Evolutionary conservation across 2,797 vertebrate species (phyloP), one percentile per base, ranked within the genome.

Genomic region (Bufotes viridis): DNA sequence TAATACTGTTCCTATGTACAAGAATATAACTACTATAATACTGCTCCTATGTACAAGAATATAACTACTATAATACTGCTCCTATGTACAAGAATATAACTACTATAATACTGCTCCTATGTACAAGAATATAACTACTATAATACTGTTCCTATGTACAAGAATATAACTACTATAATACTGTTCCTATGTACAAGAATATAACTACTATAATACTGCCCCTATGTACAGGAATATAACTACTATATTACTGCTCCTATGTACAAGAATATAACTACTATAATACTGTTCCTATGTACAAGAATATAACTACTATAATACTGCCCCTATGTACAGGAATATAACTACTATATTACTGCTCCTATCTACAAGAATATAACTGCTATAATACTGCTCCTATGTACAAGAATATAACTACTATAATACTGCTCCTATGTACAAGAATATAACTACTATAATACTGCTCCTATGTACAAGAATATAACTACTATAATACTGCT

Each of bases 161-260:
- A 70, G 67, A 70, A 29, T 70, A 70, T 70, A 70, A 70, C 67
- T 70, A 70, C 67, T 70, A 70, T 70, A 70, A 70, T 70, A 70
- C 67, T 70, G 42, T 5, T 6, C 42, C 42, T 42, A 42, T 42
- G 42, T 42, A 42, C 42, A 42, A 6, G 42, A 6, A 7, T 42
- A 42, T 42, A 42, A 42, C 42, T 42, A 42, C 42, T 42, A 42
- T 42, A 42, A 42, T 42, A 42, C 42, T 42, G 42, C 42, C 6
- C 4, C 42, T 42, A 42, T 42, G 42, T 42, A 42, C 42, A 42
- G 6, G 42, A 42, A 7, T 42, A 42, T 42, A 42, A 42, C 42
- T 42, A 42, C 42, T 42, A 42, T 42, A 42, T 6, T 42, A 42
- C 42, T 42, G 42, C 42, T 42, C 42, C 42, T 5, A 42, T 6